phyloP scores from a whole-genome alignment of 2,888 invertebrate genomes.

The Altica lythri region DNA sequence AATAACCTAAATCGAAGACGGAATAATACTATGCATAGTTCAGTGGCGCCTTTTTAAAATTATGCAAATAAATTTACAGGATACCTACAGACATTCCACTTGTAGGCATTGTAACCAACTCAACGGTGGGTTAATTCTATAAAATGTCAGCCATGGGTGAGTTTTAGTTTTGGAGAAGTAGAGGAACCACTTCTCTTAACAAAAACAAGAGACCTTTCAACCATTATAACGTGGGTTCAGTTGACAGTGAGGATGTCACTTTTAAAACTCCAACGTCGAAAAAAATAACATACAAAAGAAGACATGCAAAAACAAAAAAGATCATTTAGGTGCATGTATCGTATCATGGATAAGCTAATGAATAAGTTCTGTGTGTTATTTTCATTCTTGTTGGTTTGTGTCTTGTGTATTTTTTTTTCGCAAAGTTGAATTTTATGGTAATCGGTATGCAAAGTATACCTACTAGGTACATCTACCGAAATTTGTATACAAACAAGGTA shows the following conservation, averaged over 20 bases:
- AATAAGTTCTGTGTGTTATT: conserved; percentile 28
- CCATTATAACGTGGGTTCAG: conserved; percentile 46
- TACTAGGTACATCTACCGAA: too few species aligned
- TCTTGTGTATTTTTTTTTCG: too few species aligned
- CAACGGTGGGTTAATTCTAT: conserved; percentile 40
- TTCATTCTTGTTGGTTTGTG: conserved; percentile 16
- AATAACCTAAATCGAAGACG: too few species aligned
- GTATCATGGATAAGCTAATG: conserved; percentile 32
- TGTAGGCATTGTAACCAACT: too few species aligned
- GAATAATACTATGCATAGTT: too few species aligned
- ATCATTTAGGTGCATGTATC: conserved; percentile 27
- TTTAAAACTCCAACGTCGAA: conserved; percentile 46
- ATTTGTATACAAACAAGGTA: too few species aligned
- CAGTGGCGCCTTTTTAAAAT: too few species aligned
- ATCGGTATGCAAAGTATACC: not conserved
- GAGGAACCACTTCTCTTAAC: conserved; percentile 42
- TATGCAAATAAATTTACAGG: too few species aligned
- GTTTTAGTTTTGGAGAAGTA: conserved; percentile 38
- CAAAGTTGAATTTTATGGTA: conserved; percentile 14
- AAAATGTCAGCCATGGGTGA: conserved; percentile 43
- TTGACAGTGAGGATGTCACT: conserved; percentile 49
- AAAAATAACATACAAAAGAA: conserved; percentile 43
- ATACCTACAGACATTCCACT: too few species aligned
- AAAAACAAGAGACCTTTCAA: conserved; percentile 46
- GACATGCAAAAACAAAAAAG: conserved; percentile 37